phyloP scores from a whole-genome alignment of 2,797 vertebrate species.

The Scleropages formosus region DNA sequence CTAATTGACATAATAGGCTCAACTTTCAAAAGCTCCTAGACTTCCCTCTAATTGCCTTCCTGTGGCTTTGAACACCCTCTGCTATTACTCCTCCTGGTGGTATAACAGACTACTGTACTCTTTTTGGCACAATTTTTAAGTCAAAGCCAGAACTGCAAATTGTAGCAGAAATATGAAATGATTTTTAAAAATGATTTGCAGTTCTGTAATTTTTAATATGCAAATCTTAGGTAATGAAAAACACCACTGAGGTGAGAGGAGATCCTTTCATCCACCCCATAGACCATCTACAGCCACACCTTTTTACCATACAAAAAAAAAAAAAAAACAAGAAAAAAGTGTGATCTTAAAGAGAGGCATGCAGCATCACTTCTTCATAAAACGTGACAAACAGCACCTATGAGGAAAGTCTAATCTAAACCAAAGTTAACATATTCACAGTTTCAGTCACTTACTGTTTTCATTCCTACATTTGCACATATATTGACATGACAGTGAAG shows the following conservation, averaged over 20 bases:
- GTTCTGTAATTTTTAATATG: conserved; percentile 43
- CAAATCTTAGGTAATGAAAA: conserved; percentile 39
- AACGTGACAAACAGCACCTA: background rate
- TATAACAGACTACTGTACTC: conserved; percentile 51
- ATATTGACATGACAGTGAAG: background rate
- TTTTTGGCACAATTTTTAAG: conserved; percentile 36
- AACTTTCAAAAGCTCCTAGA: background rate
- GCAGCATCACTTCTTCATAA: conserved; percentile 9
- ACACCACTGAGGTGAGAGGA: conserved; percentile 36
- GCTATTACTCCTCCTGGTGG: conserved; percentile 69
- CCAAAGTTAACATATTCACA: conserved; percentile 62
- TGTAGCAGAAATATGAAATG: conserved; percentile 28
- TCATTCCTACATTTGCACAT: background rate
- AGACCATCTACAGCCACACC: conserved; percentile 42
- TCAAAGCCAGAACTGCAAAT: conserved; percentile 33
- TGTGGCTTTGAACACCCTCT: conserved; percentile 44
- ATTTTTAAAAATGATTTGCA: conserved; percentile 27
- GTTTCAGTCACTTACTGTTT: conserved; percentile 69
- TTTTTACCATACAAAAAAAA: background rate
- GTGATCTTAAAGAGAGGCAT: background rate
- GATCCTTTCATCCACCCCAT: conserved; percentile 33
- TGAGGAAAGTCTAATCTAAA: background rate
- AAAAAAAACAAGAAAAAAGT: background rate
- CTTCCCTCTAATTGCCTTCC: background rate
- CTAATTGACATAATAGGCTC: background rate